These are phyloP conservation scores for Microcebus tavaratra DNA, from an alignment of 2,113 vertebrate genomes.

Conservation along the genomic window DNA sequence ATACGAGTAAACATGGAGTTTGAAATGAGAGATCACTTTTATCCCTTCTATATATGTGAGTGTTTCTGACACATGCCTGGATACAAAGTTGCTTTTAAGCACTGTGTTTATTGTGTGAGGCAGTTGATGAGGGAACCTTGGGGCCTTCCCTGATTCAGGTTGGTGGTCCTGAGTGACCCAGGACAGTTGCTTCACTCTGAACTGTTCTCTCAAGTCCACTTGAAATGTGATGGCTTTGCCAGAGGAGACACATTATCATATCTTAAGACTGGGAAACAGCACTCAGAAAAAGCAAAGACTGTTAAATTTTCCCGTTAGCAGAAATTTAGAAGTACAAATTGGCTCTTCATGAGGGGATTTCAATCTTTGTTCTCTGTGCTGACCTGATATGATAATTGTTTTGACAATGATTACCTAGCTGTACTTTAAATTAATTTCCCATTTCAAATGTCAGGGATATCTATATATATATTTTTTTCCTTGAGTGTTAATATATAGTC, in stretches of 20 bases:
- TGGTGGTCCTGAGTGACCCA: neutral
- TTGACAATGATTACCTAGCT: neutral
- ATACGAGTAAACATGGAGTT: neutral
- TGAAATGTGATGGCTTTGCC: neutral
- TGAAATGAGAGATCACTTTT: neutral
- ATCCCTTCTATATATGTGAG: rapidly evolving
- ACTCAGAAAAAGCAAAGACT: neutral
- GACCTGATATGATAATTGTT: neutral
- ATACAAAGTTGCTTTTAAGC: neutral
- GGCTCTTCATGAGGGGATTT: neutral
- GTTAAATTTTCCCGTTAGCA: neutral
- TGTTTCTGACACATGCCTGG: neutral
- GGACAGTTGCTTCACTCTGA: neutral
- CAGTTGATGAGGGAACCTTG: neutral
- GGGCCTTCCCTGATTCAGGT: neutral
- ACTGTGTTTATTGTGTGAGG: neutral
- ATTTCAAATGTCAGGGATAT: neutral
- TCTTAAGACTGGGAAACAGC: neutral
- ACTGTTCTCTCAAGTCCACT: neutral
- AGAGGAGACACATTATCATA: neutral
- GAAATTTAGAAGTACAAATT: neutral
- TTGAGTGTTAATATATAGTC: neutral
- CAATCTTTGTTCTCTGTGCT: neutral
- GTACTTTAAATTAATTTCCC: slow-evolving; percentile 1
- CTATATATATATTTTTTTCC: neutral